A percentile compares a stretch with the other conserved stretches of the same genome.
Conservation (phyloP, 2,888 invertebrate species). For the Ennomos fuscantarius region DNA sequence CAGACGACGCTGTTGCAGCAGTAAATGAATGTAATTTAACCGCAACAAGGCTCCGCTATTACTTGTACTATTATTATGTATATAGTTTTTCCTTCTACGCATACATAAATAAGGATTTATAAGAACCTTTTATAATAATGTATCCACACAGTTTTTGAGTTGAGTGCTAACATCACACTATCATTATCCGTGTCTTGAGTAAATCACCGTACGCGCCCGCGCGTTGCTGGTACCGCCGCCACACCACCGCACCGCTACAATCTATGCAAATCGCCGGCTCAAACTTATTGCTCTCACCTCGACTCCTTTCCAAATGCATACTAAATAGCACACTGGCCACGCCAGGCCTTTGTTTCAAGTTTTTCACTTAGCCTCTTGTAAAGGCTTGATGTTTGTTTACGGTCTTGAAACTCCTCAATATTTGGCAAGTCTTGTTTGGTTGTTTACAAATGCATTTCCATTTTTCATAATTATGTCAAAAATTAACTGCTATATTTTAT, state of each 20-base stretch:
- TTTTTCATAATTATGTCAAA: no score
- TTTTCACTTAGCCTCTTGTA: slow-evolving; percentile 68
- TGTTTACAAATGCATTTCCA: no score
- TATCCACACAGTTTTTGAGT: not conserved
- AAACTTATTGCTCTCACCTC: slow-evolving; percentile 84
- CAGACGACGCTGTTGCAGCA: slow-evolving; percentile 66
- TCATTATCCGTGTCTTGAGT: slow-evolving; percentile 45
- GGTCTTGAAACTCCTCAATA: slow-evolving; percentile 22
- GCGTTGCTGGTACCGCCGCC: slow-evolving; percentile 36
- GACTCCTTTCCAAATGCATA: slow-evolving; percentile 84
- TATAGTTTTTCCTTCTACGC: not conserved
- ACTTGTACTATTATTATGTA: no score
- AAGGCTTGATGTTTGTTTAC: slow-evolving; percentile 50
- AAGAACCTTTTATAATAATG: not conserved
- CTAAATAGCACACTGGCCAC: slow-evolving; percentile 73
- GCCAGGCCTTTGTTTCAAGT: slow-evolving; percentile 71
- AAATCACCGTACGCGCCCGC: slow-evolving; percentile 71
- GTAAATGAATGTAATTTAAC: slow-evolving; percentile 80
- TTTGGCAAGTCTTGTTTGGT: not conserved
- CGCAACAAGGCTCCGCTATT: slow-evolving; percentile 56
- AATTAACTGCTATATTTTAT: no score
- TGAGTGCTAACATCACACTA: not conserved
- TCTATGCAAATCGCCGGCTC: slow-evolving; percentile 82
- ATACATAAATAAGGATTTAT: not conserved
- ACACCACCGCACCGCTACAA: slow-evolving; percentile 57